Percentiles rank a stretch among this genome's conserved stretches.
phyloP scores from a whole-genome alignment of 2,113 vertebrate species.

The Papio anubis region DNA sequence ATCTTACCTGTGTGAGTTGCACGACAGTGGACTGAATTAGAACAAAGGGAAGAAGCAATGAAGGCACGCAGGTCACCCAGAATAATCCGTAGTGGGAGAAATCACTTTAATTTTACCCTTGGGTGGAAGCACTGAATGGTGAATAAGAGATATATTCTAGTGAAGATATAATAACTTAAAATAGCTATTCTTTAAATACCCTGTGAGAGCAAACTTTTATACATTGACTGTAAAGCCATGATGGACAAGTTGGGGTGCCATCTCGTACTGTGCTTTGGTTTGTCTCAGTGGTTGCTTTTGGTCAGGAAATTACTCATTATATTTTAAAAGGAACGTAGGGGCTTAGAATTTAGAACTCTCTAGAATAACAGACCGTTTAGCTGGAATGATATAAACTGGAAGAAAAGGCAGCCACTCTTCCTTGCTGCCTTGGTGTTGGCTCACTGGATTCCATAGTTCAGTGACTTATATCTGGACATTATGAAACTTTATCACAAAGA shows the following conservation, averaged over 20 bases:
- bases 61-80: neutral
- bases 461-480: constrained; percentile 57
- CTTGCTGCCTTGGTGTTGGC: constrained; percentile 3
- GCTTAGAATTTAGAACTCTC: constrained; percentile 37
- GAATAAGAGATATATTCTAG: constrained; percentile 28
- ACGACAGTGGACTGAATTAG: neutral
- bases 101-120: constrained; percentile 15
- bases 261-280: neutral
- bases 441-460: constrained; percentile 73
- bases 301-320: constrained; percentile 49
- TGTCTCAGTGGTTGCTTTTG: constrained; percentile 22
- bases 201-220: neutral
- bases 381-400: constrained; percentile 35
- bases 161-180: neutral
- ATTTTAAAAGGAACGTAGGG: constrained; percentile 49
- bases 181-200: neutral
- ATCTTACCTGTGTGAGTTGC: neutral
- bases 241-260: neutral
- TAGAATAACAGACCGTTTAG: neutral
- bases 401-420: constrained; percentile 63
- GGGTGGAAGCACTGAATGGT: neutral
- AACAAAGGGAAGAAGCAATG: neutral
- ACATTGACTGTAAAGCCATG: neutral
- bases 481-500: constrained; percentile 80
- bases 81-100: neutral